A percentile compares a stretch with the other conserved stretches of the same genome.
phyloP scores from a whole-genome alignment of 2,113 vertebrate species.

The Cryptomyrus ogoouensis region DNA sequence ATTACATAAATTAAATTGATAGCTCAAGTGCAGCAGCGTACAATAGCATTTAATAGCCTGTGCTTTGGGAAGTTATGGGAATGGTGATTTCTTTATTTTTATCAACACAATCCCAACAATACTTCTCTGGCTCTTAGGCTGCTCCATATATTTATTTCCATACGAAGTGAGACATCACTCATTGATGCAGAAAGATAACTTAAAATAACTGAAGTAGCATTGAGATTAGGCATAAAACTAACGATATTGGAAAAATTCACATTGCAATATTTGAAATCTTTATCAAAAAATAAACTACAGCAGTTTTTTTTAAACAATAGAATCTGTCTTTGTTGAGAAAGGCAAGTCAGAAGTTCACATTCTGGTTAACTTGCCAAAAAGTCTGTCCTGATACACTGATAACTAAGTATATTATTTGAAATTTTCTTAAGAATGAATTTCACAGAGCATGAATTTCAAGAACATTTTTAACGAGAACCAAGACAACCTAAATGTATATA shows the following conservation, averaged over 20 bases:
- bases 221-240: background rate
- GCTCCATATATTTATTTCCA: no score
- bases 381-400: background rate
- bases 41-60: background rate
- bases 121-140: background rate
- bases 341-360: background rate
- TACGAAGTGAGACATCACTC: background rate
- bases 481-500: background rate
- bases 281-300: no score
- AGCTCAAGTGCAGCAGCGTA: background rate
- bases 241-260: background rate
- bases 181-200: background rate
- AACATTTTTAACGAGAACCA: background rate
- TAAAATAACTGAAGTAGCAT: background rate
- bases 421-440: background rate
- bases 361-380: background rate
- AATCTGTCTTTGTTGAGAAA: no score
- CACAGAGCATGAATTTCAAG: background rate
- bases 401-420: background rate
- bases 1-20: background rate
- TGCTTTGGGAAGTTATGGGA: background rate
- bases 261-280: background rate
- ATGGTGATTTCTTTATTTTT: background rate
- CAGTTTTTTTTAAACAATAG: no score
- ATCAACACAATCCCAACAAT: background rate